Conservation (phyloP, 2,888 invertebrate species). For the Tetheella fluctuosa region DNA sequence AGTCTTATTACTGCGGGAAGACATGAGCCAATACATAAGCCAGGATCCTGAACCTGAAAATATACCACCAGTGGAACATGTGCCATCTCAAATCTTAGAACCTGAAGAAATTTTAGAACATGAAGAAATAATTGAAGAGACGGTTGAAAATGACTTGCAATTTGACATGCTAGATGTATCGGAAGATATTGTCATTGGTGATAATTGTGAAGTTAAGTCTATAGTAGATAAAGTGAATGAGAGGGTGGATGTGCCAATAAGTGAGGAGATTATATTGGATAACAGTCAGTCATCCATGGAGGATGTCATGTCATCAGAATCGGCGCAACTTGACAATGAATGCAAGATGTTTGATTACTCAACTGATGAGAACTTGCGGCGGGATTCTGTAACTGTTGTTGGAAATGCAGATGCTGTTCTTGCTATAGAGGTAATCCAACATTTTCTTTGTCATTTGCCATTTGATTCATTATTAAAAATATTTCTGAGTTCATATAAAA, state of each 20-base stretch:
- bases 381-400: constrained; percentile 63
- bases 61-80: constrained; percentile 13
- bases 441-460: constrained; percentile 13
- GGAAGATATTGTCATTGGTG: constrained; percentile 75
- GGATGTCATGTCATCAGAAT: constrained; percentile 35
- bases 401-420: constrained; percentile 76
- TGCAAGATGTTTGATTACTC: constrained; percentile 75
- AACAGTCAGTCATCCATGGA: constrained; percentile 69
- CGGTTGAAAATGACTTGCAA: constrained; percentile 59
- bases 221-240: constrained; percentile 53
- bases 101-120: constrained; percentile 17
- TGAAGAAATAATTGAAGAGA: constrained; percentile 32
- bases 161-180: constrained; percentile 80
- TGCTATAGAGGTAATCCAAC: constrained; percentile 69
- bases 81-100: constrained; percentile 9
- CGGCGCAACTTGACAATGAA: constrained; percentile 43
- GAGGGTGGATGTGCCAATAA: constrained; percentile 40
- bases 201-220: constrained; percentile 61
- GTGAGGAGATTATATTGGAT: constrained; percentile 71
- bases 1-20: constrained; percentile 55
- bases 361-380: constrained; percentile 65
- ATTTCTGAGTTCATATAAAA: too few relatives aligned
- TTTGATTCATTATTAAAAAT: background rate
- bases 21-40: constrained; percentile 51
- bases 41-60: constrained; percentile 9